Evolutionary conservation across 1,140 invertebrate genomes (phyloP).

Genomic region (Augochlora pura): DNA sequence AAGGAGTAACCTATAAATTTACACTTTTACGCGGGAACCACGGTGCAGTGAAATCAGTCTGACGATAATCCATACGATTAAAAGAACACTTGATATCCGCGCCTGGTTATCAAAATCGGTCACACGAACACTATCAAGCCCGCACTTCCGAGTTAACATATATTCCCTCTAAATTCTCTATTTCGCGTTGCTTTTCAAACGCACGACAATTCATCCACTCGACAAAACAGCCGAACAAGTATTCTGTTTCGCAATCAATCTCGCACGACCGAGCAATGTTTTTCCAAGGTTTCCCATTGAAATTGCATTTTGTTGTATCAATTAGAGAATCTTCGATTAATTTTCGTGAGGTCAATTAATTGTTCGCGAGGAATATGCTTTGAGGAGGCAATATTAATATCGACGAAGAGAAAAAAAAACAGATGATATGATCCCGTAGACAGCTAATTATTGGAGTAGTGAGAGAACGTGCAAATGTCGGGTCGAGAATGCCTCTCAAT

Average conservation of each 20-base stretch:
- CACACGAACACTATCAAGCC: too few species aligned
- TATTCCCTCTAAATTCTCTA: not conserved
- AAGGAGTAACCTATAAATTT: not conserved
- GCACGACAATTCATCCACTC: not conserved
- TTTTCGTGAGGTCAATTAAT: not conserved
- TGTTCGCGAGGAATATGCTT: not conserved
- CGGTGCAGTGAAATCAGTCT: too few species aligned
- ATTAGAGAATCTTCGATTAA: conserved; percentile 11
- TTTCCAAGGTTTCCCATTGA: not conserved
- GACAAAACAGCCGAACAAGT: not conserved
- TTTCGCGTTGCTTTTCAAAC: not conserved
- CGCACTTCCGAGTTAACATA: not conserved
- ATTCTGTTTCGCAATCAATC: not conserved
- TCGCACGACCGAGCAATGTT: not conserved
- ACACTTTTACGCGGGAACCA: not conserved
- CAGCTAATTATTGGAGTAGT: too few species aligned
- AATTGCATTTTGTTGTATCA: not conserved
- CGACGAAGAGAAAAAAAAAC: not conserved
- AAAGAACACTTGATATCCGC: too few species aligned
- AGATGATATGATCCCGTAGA: too few species aligned
- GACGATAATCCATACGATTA: too few species aligned
- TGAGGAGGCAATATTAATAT: not conserved
- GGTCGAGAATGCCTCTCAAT: too few species aligned
- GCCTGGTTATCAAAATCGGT: too few species aligned
- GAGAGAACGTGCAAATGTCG: too few species aligned